Percentiles rank a stretch among this genome's conserved stretches.
Evolutionary conservation across 2,797 vertebrate genomes (phyloP).

Genomic region (Alauda arvensis): DNA sequence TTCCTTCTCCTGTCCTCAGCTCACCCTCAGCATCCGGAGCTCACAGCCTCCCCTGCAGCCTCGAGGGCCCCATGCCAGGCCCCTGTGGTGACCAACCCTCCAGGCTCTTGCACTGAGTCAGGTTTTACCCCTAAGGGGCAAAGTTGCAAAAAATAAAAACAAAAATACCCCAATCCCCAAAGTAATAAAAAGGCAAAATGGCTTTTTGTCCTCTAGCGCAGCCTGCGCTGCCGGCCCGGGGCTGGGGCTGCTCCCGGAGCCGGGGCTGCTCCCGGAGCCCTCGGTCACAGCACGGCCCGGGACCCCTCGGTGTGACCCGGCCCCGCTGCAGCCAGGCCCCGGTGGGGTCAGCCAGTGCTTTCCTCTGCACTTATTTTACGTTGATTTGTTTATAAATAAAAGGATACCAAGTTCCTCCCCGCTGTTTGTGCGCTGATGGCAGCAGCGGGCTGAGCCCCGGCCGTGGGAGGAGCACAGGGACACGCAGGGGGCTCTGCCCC

Average conservation of each 20-base stretch:
- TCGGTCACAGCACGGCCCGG: not conserved
- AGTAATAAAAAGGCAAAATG: not conserved
- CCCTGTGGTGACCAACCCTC: not conserved
- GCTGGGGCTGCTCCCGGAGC: not conserved
- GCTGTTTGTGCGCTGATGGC: not conserved
- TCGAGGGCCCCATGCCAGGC: not conserved
- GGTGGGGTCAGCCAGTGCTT: slow-evolving; percentile 30
- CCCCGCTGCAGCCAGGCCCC: slow-evolving; percentile 19
- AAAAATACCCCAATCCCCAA: not conserved
- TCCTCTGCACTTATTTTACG: slow-evolving; percentile 67
- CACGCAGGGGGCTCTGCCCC: fast-evolving
- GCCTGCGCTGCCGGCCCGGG: not conserved
- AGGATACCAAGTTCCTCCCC: not conserved
- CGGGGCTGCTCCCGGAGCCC: not conserved
- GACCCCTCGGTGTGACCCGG: not conserved
- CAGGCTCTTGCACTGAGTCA: slow-evolving; percentile 10
- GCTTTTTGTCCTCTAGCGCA: not conserved
- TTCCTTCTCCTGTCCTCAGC: not conserved
- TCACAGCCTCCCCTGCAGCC: not conserved
- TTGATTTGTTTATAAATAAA: slow-evolving; percentile 76
- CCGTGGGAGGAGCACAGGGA: fast-evolving
- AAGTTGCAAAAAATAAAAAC: not conserved
- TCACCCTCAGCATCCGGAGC: not conserved
- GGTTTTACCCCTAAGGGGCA: slow-evolving; percentile 53
- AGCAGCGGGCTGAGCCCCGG: fast-evolving